phyloP scores from a whole-genome alignment of 2,113 vertebrate species.

The Pluvialis apricaria region DNA sequence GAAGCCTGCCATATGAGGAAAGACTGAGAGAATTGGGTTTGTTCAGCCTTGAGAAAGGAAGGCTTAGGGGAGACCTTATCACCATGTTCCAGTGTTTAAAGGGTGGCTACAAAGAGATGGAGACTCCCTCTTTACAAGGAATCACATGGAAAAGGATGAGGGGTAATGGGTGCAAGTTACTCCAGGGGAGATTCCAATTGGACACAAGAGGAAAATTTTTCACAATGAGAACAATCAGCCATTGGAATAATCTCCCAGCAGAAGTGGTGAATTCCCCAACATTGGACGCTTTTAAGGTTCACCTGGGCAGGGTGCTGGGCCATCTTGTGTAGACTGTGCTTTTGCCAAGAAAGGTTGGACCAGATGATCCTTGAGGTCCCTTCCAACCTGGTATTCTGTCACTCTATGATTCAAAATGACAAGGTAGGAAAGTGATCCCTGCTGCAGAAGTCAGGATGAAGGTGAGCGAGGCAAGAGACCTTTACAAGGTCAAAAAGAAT shows the following conservation, averaged over 20 bases:
- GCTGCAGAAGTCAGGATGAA: background rate
- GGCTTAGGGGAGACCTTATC: background rate
- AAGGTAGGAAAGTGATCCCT: background rate
- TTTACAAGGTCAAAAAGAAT: background rate
- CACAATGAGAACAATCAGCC: background rate
- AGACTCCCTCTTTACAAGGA: background rate
- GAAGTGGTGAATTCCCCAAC: background rate
- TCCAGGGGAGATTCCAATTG: background rate
- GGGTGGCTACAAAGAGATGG: background rate
- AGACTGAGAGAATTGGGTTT: background rate
- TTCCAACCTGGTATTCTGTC: background rate
- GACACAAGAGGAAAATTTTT: background rate
- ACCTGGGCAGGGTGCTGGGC: background rate
- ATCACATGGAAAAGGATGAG: background rate
- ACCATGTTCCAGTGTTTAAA: background rate
- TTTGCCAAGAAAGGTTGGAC: background rate
- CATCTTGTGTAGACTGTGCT: background rate
- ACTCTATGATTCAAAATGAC: background rate
- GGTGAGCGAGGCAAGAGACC: fast-evolving
- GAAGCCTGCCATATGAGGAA: background rate
- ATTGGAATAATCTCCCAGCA: background rate
- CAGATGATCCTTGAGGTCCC: background rate
- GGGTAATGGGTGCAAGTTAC: background rate
- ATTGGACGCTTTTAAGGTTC: background rate
- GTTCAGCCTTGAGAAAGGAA: background rate